Percentiles rank a stretch among this genome's conserved stretches.
phyloP scores from a whole-genome alignment of 2,113 vertebrate species.

The Limnothrissa miodon region DNA sequence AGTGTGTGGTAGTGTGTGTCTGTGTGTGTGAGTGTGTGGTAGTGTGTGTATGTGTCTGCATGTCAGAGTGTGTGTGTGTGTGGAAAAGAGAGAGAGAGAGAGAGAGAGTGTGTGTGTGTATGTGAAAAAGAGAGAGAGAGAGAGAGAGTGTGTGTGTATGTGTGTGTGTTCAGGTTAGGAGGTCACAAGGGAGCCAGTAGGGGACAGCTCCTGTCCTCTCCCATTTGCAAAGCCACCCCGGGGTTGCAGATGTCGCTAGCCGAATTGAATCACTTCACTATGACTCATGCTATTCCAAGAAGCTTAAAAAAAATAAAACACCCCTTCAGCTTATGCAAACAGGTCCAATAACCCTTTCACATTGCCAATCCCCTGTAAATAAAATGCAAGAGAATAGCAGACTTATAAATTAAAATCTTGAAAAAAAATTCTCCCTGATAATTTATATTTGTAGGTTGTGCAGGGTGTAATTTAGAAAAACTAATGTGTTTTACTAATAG shows the following conservation, averaged over 20 bases:
- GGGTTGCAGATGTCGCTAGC: background rate
- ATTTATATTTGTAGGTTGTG: background rate
- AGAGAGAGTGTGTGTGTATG: background rate
- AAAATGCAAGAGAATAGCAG: background rate
- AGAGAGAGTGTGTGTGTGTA: background rate
- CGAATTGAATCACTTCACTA: background rate
- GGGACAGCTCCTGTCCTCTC: background rate
- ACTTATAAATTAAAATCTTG: background rate
- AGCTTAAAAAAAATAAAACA: background rate
- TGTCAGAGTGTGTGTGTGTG: too few species aligned
- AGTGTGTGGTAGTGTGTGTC: too few species aligned
- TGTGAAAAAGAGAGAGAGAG: too few species aligned
- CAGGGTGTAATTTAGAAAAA: background rate
- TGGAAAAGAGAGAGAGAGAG: too few species aligned
- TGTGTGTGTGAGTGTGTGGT: too few species aligned
- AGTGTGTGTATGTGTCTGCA: too few species aligned
- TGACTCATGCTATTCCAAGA: constrained; percentile 11
- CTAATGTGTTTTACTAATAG: background rate
- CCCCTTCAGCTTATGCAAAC: background rate
- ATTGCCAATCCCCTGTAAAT: background rate
- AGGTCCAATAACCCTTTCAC: background rate
- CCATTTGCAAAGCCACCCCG: background rate
- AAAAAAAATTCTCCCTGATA: background rate
- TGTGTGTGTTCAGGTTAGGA: background rate
- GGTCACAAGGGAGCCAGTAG: background rate